Base-by-base conservation (phyloP, 2,113 vertebrate genomes). In the Rattus norvegicus region DNA sequence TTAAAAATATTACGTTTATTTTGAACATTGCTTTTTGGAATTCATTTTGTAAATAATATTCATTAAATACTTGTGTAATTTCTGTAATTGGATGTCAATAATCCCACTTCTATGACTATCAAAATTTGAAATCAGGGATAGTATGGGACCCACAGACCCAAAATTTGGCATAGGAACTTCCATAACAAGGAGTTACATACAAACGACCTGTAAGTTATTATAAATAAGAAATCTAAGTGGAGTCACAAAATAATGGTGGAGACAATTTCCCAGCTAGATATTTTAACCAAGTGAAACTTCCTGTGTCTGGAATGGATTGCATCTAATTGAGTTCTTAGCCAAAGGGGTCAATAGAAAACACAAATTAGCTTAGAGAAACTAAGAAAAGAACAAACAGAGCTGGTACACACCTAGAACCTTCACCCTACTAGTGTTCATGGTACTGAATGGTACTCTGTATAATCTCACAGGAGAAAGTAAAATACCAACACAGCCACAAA, bases 1-100 rank as follows among this genome's bases (percentile, higher is more conserved):
- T 36, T 65, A 19, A 88, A 92, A 94, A 54, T 19, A 88, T 17
- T 4, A 80, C 11, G 69, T 93, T 88, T 81, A 85, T 75, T 95
- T 94, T 96, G 17, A 92, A 88, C 47, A 13, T 61, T 76, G 28
- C 4, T 76, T 56, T 81, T 87, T 56, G 17, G 8, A n/a, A 65
- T 79, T 79, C 54, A 12, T 79, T 87, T 43, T 4, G 5, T 88
- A 84, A 54, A 33, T 88, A 1, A 49, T 14, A n/a, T 92, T 92
- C 54, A 65, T 86, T 63, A 75, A 88, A 69, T 63, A 56, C 61
- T 70, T 90, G 26, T 88, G 1, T 65, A 88, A 70, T 49, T 81
- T 33, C 79, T 90, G 2, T 83, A 59, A 69, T 90, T 65, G 11
- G 2, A 16, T 59, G 6, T 61, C 61, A 61, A 61, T 96, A 39